Evolutionary conservation across 2,113 vertebrate species (phyloP).

Genomic region (Pseudorhombus dupliciocellatus): DNA sequence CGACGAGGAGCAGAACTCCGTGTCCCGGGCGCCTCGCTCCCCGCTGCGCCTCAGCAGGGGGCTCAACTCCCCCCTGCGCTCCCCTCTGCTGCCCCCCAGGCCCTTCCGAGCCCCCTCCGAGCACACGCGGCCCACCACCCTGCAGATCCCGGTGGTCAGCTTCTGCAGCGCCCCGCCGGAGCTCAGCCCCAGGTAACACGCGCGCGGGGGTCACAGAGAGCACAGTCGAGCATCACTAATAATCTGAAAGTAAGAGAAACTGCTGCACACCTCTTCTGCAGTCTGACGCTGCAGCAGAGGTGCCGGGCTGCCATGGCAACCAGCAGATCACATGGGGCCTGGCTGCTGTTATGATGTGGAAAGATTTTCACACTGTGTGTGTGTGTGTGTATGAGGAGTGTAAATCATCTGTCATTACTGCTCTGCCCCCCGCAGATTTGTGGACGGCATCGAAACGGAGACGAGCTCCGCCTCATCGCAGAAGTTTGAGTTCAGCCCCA

Average conservation of each 20-base stretch:
- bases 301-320: constrained; percentile 76
- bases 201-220: no score
- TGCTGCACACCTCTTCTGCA: neutral
- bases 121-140: constrained; percentile 73
- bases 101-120: constrained; percentile 77
- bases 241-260: no score
- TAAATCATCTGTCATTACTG: neutral
- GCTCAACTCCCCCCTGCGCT: constrained; percentile 81
- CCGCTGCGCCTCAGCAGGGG: constrained; percentile 77
- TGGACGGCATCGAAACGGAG: constrained; percentile 85
- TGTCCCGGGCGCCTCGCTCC: constrained; percentile 74
- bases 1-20: constrained; percentile 77
- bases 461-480: constrained; percentile 70
- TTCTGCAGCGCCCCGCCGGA: constrained; percentile 76
- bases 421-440: constrained; percentile 78
- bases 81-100: constrained; percentile 79
- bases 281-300: constrained; percentile 39
- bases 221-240: no score
- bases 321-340: constrained; percentile 20
- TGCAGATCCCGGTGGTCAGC: constrained; percentile 84
- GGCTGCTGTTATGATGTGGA: constrained; percentile 14
- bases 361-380: constrained; percentile 6
- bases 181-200: constrained; percentile 82
- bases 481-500: constrained; percentile 83
- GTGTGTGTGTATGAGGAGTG: neutral